These are phyloP conservation scores for Felis catus DNA, from an alignment of 2,113 vertebrate genomes.

Conservation along the genomic window F.catus_Fca126_mat1.0 CM031414.1:63096501-63097000, in stretches of 20 bases:
- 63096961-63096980: constrained; percentile 66
- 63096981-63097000: constrained; percentile 35
- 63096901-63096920: constrained; percentile 85
- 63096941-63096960: constrained; percentile 84
- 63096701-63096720: not conserved
- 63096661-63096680: not conserved
- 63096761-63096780: constrained; percentile 54
- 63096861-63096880: constrained; percentile 72
- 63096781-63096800: constrained; percentile 54
- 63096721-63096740: constrained; percentile 9
- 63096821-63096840: constrained; percentile 70
- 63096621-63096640: not conserved
- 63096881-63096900: constrained; percentile 68
- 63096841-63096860: constrained; percentile 73
- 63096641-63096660: not conserved
- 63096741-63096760: not conserved
- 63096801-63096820: constrained; percentile 63
- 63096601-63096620: not conserved
- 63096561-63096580: not conserved
- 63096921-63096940: constrained; percentile 84
- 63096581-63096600: constrained; percentile 9
- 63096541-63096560: not conserved
- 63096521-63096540: not conserved
- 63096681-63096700: not conserved
- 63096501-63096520: not conserved